Evolutionary conservation across 2,797 vertebrate genomes (phyloP).

Genomic region (Sebastolobus altivelis): DNA sequence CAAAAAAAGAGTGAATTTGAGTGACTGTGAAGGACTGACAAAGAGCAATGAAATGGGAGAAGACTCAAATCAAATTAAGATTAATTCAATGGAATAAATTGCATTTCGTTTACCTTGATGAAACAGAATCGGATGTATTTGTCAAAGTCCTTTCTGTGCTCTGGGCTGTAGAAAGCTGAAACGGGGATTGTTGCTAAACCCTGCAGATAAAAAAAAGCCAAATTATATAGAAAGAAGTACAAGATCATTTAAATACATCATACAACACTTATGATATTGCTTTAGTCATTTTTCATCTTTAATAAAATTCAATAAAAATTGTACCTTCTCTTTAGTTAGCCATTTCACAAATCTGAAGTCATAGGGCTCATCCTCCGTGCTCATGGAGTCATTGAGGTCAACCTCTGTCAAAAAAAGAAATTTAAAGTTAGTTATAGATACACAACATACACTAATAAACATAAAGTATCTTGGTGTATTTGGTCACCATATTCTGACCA

Average conservation of each 20-base stretch:
- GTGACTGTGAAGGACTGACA: not conserved
- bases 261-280: not conserved
- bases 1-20: not conserved
- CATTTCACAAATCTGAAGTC: constrained; percentile 93
- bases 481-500: not conserved
- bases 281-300: not conserved
- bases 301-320: not conserved
- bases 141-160: constrained; percentile 87
- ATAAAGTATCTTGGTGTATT: not conserved
- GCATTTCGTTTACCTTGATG: constrained; percentile 86
- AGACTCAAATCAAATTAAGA: not conserved
- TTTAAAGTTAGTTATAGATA: not conserved
- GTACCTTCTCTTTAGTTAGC: constrained; percentile 95
- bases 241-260: not conserved
- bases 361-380: constrained; percentile 73
- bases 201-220: constrained; percentile 72
- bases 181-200: constrained; percentile 92
- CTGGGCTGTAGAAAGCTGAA: constrained; percentile 89
- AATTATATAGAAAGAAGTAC: not conserved
- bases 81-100: too few species aligned
- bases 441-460: not conserved
- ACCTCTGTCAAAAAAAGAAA: constrained; percentile 80
- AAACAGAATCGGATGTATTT: constrained; percentile 96
- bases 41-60: not conserved
- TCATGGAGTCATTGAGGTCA: constrained; percentile 78